Percentiles rank a stretch among this genome's conserved stretches.
Conservation (phyloP, 2,797 vertebrate species). For the Clarias laeviceps region DNA sequence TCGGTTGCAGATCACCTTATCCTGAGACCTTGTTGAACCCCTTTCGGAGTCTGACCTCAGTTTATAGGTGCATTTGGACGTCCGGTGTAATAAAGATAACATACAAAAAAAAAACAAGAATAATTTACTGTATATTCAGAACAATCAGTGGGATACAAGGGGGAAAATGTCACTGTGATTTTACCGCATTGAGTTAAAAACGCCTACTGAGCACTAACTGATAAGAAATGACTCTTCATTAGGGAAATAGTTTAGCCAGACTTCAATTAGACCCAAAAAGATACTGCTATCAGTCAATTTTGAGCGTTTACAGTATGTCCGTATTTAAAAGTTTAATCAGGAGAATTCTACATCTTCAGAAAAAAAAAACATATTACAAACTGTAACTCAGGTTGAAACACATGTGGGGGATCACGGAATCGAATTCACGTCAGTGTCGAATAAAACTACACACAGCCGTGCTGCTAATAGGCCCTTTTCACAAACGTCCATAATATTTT, state of each 20-base stretch:
- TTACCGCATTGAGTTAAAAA: background rate
- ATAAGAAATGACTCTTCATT: background rate
- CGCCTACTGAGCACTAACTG: background rate
- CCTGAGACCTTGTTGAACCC: no score
- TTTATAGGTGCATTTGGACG: background rate
- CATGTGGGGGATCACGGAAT: background rate
- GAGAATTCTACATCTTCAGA: background rate
- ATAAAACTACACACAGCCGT: background rate
- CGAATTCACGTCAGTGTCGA: background rate
- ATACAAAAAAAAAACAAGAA: no score
- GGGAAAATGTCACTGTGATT: background rate
- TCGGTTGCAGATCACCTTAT: background rate
- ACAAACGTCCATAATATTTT: background rate
- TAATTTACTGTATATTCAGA: background rate
- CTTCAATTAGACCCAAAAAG: background rate
- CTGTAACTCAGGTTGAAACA: background rate
- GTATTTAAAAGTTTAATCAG: background rate
- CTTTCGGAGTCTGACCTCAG: slow-evolving; percentile 1
- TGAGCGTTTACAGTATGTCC: background rate
- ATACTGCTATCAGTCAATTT: background rate
- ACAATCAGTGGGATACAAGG: no score
- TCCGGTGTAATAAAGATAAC: background rate
- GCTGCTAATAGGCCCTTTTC: background rate
- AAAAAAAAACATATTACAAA: no score
- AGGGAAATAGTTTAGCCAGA: background rate